Base-by-base conservation (phyloP, 2,888 invertebrate species). In the Oxytorus armatus region DNA sequence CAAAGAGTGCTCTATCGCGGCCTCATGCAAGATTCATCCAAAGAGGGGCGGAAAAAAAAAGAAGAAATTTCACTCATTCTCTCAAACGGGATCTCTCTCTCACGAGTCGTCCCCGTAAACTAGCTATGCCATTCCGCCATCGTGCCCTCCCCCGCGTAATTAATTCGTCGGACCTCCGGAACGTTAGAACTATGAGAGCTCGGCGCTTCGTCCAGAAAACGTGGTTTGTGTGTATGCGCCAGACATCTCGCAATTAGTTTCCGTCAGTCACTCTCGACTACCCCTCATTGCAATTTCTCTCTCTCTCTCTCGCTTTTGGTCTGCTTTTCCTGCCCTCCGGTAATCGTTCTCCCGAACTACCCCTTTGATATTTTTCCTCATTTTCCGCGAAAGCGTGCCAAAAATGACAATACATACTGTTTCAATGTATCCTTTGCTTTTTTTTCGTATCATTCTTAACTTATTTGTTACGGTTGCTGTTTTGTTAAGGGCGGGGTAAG, bases 11-110 rank as follows among this genome's bases (percentile, higher is more conserved):
- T 69, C 66, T 77, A 59, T 72, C 72, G 65, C 39, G 8, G 33
- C 21, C 82, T 79, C 82, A 82, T 82, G 82, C 79, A 82, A 79
- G 65, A 82, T 82, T 82, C 82, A 82, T 79, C 66, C 68, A 49
- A 33, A 44, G 55, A 61, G 21, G 18, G 33, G 25, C 36, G 76
- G 66, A 69, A 23, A 51, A 16, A 36, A 23, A 7, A 47, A 73
- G 53, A 51, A 73, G 51, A 69, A 51, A 57, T 69, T 63, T 8
- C 14, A 11, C 51, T 14, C 66, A 36, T 18, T 39, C 55, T 44
- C 61, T 10, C 25, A 1, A 10, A 3, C 36, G 55, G 63, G 53
- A 29, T 23, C 39, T 59, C 8, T 42, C 49, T 65, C 65, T 29
- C 25, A 39, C n/a, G 23, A 47, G 39, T 49, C 78, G 39, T 63